Conservation (phyloP, 1,140 invertebrate species). For the Platorchestia sp. region DNA sequence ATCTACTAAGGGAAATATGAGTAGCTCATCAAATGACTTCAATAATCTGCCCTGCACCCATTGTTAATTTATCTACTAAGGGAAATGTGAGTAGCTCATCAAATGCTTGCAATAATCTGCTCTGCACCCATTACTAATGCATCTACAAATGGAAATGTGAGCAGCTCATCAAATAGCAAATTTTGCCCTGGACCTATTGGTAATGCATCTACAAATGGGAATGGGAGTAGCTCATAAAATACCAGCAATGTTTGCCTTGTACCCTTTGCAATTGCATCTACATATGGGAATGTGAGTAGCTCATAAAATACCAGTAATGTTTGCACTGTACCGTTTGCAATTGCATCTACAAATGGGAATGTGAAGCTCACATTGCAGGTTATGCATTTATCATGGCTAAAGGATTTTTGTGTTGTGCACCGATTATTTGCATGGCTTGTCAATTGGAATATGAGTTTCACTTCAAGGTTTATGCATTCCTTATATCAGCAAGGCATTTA, state of each 20-base stretch:
- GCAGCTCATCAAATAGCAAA: too few species aligned
- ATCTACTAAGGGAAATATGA: not conserved
- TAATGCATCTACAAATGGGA: not conserved
- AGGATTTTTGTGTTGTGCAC: too few species aligned
- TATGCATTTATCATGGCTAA: too few species aligned
- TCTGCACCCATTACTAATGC: slow-evolving; percentile 1
- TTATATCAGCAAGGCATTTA: too few species aligned
- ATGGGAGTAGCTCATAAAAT: not conserved
- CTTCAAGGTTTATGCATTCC: too few species aligned
- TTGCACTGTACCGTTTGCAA: slow-evolving; percentile 2
- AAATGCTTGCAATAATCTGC: slow-evolving; percentile 32
- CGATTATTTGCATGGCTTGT: too few species aligned
- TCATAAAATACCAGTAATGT: not conserved
- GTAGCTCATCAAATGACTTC: too few species aligned
- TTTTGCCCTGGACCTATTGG: slow-evolving; percentile 21
- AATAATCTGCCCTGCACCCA: slow-evolving; percentile 39
- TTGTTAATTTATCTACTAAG: not conserved
- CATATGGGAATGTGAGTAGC: not conserved
- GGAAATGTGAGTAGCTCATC: not conserved
- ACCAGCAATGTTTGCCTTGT: too few species aligned
- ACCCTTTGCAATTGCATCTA: not conserved
- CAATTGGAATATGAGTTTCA: too few species aligned
- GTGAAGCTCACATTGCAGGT: too few species aligned
- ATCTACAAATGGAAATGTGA: not conserved
- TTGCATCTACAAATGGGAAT: not conserved